Base-by-base conservation (phyloP, 2,113 vertebrate species). In the Callospermophilus lateralis region DNA sequence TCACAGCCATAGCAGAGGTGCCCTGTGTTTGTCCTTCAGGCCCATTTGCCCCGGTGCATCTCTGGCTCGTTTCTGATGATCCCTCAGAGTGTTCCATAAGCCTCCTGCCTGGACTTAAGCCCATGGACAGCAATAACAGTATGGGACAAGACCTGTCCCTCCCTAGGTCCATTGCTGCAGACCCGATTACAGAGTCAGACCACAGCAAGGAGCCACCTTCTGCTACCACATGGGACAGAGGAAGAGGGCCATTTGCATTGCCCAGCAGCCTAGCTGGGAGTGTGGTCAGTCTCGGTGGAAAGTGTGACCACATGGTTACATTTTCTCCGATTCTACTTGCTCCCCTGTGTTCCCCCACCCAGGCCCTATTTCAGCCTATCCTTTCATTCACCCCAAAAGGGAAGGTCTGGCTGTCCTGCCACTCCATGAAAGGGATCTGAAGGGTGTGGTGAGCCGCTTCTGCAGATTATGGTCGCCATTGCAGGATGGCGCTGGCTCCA, bases 161-260 rank as follows among this genome's bases (percentile, higher is more conserved):
- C 76, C 15, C 81, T 9, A 72, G 8, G 0, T 65, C 83, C 81
- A 58, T 97, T 95, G 86, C 48, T 51, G 48, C 48, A 51, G 48
- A 91, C 97, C 7, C 97, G 95, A 97, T 91, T 94, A 96, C 89
- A 97, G 93, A 94, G 85, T 28, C 89, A 8, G 1, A 77, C 20
- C 13, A 4, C 42, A 28, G 80, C 79, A 78, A 95, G 88, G 51
- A 93, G 78, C 95, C 90, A 94, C 39, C 48, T 95, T 85, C 95
- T 58, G 9, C 93, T 63, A 58, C 81, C 11, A 87, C 70, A 67
- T 0, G 8, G 45, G 80, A 61, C 79, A 45, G 77, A 70, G 78
- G 34, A 93, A 74, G 45, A 81, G 74, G 76, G 20, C 39, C 37
- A 3, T 34, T 65, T 67, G 72, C 6, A 13, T 74, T 95, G 93